These are phyloP conservation scores for Eumacrocentrus americanus DNA, from an alignment of 2,888 invertebrate genomes.

Conservation along the genomic window DNA sequence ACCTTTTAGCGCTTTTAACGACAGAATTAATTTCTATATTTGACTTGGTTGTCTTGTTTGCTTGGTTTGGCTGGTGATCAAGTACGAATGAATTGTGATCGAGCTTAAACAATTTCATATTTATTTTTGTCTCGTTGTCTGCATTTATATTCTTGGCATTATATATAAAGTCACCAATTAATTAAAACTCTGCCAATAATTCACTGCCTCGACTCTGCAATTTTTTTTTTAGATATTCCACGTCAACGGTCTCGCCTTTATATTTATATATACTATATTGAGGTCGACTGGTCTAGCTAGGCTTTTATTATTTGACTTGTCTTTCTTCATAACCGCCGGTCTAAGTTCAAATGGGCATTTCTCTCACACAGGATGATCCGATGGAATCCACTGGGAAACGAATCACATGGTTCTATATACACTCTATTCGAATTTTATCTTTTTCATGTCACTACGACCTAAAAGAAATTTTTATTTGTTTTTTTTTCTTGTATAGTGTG, in stretches of 20 bases:
- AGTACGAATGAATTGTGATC: no score
- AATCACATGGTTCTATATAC: background rate
- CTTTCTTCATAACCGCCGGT: background rate
- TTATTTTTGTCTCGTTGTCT: background rate
- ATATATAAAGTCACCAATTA: background rate
- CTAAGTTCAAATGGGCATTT: background rate
- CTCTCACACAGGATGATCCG: background rate
- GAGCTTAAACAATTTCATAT: no score
- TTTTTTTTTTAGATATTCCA: background rate
- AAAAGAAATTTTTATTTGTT: background rate
- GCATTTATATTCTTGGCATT: background rate
- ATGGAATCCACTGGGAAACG: background rate
- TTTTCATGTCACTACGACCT: background rate
- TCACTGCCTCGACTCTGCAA: background rate
- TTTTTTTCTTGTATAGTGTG: constrained; percentile 1
- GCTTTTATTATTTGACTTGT: background rate
- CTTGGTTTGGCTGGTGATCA: no score
- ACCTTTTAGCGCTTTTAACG: no score
- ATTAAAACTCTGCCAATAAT: background rate
- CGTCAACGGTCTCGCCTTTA: background rate
- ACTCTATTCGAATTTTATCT: no score
- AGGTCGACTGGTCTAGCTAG: background rate
- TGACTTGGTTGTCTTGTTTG: no score
- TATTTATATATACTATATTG: no score
- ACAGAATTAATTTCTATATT: no score